Conservation (phyloP, 2,797 vertebrate genomes). For the Neomorphus geoffroyi region DNA sequence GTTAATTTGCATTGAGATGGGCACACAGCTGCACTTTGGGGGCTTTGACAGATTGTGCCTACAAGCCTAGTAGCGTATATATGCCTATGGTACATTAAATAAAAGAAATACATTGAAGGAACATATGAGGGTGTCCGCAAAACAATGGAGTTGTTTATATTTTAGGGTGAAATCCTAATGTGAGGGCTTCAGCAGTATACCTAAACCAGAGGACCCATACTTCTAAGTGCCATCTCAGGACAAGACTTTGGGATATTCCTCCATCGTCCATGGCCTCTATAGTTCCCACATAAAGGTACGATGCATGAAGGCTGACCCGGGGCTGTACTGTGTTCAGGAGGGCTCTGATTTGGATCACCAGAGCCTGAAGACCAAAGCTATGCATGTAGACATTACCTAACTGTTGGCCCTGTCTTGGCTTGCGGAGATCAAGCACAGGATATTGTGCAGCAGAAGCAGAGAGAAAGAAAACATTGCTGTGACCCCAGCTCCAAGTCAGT, state of each 20-base stretch:
- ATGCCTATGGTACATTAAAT: background rate
- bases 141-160: background rate
- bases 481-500: background rate
- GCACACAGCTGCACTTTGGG: background rate
- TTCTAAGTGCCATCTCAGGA: background rate
- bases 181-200: background rate
- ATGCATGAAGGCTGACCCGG: background rate
- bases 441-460: background rate
- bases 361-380: background rate
- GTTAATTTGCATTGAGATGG: background rate
- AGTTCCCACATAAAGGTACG: background rate
- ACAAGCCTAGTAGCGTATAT: background rate
- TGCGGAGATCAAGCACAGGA: background rate
- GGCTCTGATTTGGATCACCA: background rate
- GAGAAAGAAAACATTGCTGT: background rate
- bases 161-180: background rate
- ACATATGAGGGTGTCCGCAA: background rate
- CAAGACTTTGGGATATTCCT: background rate
- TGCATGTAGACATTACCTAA: background rate
- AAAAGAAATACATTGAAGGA: background rate
- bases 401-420: background rate
- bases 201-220: background rate
- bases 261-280: fast-evolving
- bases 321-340: background rate
- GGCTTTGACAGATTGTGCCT: background rate